These are phyloP conservation scores for Hyalella azteca DNA, from an alignment of 2,888 invertebrate genomes.

Conservation along the genomic window DNA sequence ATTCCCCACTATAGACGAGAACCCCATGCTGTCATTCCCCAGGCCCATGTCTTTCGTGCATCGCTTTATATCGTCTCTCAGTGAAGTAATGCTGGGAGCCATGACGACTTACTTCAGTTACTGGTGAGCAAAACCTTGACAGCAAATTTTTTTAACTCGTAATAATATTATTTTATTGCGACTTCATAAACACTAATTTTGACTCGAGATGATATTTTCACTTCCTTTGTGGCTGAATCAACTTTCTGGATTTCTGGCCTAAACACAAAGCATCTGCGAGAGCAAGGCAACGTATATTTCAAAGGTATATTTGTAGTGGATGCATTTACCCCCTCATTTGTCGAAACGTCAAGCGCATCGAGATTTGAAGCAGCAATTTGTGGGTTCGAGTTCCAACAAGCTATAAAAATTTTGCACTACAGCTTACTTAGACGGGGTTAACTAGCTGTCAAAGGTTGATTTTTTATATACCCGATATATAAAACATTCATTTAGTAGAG, in stretches of 20 bases:
- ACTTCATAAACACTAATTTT: neutral
- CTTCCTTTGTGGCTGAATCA: neutral
- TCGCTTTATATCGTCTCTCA: neutral
- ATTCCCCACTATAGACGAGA: constrained; percentile 22
- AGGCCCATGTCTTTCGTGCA: neutral
- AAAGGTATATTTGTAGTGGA: no score
- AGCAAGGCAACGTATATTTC: no score
- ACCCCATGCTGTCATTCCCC: constrained; percentile 13
- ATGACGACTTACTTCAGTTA: neutral
- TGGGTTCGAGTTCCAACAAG: no score
- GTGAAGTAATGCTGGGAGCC: neutral
- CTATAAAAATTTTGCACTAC: no score
- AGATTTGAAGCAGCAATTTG: no score
- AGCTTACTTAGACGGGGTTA: no score
- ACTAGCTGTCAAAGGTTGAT: no score
- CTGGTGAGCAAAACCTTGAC: neutral
- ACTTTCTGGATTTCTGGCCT: neutral
- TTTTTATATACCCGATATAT: no score
- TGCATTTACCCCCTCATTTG: no score
- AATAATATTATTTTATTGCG: neutral
- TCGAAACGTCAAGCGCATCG: no score
- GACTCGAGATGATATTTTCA: neutral
- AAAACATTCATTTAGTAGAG: no score
- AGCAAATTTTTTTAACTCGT: neutral
- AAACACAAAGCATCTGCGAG: no score